A percentile compares a stretch with the other conserved stretches of the same genome.
phyloP scores from a whole-genome alignment of 2,888 invertebrate genomes.

The Macrophya annulata region DNA sequence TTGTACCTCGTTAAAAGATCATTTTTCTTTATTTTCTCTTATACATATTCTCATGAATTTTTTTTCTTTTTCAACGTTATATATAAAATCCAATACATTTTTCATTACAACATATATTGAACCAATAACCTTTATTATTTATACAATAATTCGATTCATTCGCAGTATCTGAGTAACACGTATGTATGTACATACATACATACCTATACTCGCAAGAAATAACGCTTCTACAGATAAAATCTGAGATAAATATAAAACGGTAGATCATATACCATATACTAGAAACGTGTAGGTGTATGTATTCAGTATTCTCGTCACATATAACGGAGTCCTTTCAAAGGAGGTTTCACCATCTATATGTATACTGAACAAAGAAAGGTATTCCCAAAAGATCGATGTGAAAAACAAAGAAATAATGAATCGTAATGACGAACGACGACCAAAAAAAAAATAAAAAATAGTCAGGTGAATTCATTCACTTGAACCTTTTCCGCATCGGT shows the following conservation, averaged over 20 bases:
- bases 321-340: constrained; percentile 12
- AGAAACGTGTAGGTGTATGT: background rate
- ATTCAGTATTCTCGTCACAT: constrained; percentile 13
- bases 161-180: too few relatives aligned
- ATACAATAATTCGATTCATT: background rate
- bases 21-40: background rate
- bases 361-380: background rate
- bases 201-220: too few relatives aligned
- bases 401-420: constrained; percentile 9
- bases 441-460: background rate
- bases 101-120: too few relatives aligned
- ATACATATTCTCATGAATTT: background rate
- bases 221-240: too few relatives aligned
- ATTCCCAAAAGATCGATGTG: background rate
- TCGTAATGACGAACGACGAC: background rate
- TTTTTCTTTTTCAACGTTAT: background rate
- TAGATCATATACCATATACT: too few relatives aligned
- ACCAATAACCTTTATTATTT: too few relatives aligned
- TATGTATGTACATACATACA: too few relatives aligned
- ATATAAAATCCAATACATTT: too few relatives aligned
- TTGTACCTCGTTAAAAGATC: background rate
- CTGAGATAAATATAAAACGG: too few relatives aligned
- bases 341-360: background rate
- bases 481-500: background rate
- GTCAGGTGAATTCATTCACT: background rate